These are phyloP conservation scores for Larimichthys polyactis DNA, from an alignment of 2,113 vertebrate genomes.

Conservation along the genomic window DNA sequence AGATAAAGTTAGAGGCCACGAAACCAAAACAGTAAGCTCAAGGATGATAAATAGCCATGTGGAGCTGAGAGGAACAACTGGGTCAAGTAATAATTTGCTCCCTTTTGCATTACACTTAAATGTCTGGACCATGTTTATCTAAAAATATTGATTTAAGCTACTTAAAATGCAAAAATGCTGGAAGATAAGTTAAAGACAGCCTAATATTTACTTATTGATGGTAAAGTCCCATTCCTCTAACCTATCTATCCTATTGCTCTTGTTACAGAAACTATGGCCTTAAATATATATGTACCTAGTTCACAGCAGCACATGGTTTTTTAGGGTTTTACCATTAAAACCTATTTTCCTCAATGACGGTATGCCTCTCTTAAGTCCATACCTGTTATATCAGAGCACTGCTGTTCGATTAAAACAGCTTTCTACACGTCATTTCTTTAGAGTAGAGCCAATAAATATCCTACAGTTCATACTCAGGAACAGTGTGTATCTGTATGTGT, in stretches of 20 bases:
- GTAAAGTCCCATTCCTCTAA: background rate
- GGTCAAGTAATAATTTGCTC: background rate
- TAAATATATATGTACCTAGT: conserved; percentile 41
- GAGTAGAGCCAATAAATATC: conserved; percentile 58
- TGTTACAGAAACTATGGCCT: conserved; percentile 58
- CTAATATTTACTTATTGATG: background rate
- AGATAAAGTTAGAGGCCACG: background rate
- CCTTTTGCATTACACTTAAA: background rate
- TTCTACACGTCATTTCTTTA: conserved; percentile 42
- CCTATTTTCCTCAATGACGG: conserved; percentile 44
- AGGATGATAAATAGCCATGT: background rate
- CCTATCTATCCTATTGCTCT: conserved; percentile 19
- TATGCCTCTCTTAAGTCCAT: conserved; percentile 39
- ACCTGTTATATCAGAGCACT: conserved; percentile 40
- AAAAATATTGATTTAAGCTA: conserved; percentile 6
- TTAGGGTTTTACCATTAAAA: conserved; percentile 51
- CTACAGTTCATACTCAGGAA: conserved; percentile 81
- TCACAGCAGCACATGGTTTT: conserved; percentile 51
- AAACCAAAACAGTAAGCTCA: conserved; percentile 27
- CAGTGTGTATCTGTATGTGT: conserved; percentile 36
- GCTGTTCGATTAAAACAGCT: conserved; percentile 34
- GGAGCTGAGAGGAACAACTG: background rate
- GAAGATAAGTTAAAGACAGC: background rate
- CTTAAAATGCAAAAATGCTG: conserved; percentile 8
- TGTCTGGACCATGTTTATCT: background rate